Evolutionary conservation across 2,113 vertebrate genomes (phyloP).

Genomic region (Sorex fumeus): DNA sequence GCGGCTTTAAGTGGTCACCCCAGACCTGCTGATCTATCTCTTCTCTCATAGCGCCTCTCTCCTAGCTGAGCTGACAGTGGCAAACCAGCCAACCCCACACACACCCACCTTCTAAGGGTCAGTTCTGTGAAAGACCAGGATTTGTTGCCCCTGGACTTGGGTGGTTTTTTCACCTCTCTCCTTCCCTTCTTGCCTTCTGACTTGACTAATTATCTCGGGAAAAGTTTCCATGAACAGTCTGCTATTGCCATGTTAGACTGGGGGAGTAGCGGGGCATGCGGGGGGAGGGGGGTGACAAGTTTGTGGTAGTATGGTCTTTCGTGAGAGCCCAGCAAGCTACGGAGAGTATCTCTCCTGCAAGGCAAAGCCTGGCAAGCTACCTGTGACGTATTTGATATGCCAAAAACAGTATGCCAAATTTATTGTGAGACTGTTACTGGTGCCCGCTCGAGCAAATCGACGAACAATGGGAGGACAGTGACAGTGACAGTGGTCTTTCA

Average conservation of each 20-base stretch:
- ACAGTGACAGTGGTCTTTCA: background rate
- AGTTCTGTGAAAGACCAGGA: background rate
- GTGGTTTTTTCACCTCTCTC: background rate
- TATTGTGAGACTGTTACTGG: too few species aligned
- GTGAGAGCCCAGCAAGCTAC: too few species aligned
- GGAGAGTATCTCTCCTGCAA: too few species aligned
- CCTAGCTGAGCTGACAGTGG: too few species aligned
- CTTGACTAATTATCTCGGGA: background rate
- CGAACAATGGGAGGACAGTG: too few species aligned
- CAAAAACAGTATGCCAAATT: too few species aligned
- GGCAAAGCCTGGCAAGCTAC: too few species aligned
- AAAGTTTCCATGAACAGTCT: background rate
- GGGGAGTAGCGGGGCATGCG: too few species aligned
- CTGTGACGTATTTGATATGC: too few species aligned
- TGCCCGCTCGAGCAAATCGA: too few species aligned
- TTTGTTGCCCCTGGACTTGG: background rate
- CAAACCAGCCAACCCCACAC: background rate
- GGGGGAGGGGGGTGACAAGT: too few species aligned
- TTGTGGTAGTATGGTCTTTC: background rate
- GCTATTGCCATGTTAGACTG: too few species aligned
- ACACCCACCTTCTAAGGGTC: fast-evolving
- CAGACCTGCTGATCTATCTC: background rate
- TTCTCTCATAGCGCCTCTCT: background rate
- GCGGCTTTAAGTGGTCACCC: background rate
- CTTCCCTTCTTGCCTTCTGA: background rate